These are phyloP conservation scores for Onthophagus sagittarius DNA, from an alignment of 2,888 invertebrate species.

Conservation along the genomic window DNA sequence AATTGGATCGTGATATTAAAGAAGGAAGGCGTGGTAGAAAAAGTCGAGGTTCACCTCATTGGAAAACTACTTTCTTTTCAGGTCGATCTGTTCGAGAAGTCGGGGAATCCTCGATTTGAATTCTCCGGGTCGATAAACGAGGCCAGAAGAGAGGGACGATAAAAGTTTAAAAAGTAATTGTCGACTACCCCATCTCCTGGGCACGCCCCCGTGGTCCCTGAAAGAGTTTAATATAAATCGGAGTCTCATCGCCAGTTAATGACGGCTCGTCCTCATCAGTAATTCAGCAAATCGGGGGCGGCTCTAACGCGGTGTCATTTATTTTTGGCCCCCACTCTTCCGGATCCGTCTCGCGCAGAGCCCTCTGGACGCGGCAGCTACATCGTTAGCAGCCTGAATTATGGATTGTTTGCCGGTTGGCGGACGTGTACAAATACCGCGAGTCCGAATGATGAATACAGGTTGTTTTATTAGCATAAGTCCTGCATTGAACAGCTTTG, in stretches of 20 bases:
- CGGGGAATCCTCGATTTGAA: conserved; percentile 5
- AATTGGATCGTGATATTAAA: not conserved
- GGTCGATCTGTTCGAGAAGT: not conserved
- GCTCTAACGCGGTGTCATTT: conserved; percentile 42
- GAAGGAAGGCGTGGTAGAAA: not conserved
- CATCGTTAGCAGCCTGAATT: conserved; percentile 49
- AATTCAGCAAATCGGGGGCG: conserved; percentile 41
- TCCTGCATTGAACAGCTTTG: not conserved
- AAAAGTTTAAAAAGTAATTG: conserved; percentile 24
- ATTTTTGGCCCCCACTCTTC: conserved; percentile 36
- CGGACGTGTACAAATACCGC: not conserved
- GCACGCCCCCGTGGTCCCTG: conserved; percentile 33
- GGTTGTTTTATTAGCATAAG: not conserved
- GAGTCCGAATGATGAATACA: not conserved
- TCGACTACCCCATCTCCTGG: conserved; percentile 13
- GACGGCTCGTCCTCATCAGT: conserved; percentile 44
- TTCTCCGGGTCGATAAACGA: conserved; percentile 17
- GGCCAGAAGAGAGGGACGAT: conserved; percentile 13
- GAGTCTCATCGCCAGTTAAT: conserved; percentile 46
- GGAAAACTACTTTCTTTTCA: not conserved
- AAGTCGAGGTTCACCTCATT: not conserved
- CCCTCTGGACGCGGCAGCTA: conserved; percentile 45
- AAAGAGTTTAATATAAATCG: conserved; percentile 44
- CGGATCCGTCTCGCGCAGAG: conserved; percentile 46
- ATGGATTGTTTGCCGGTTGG: conserved; percentile 46